Evolutionary conservation across 2,113 vertebrate genomes (phyloP).

Genomic region (Otolemur garnettii): DNA sequence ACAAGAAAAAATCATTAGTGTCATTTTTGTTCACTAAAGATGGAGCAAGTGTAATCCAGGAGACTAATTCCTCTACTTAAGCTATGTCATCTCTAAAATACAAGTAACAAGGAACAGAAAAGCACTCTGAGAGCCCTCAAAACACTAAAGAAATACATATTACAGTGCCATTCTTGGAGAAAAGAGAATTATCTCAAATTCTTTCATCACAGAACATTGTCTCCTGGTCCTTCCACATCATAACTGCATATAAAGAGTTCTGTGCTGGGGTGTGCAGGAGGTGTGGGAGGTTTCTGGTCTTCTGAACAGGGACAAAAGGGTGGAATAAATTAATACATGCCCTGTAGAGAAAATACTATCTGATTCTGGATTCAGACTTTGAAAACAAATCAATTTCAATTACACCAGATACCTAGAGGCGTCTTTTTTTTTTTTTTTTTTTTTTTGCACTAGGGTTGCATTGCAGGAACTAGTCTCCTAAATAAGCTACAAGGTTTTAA

Average conservation of each 20-base stretch:
- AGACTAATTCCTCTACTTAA: constrained; percentile 43
- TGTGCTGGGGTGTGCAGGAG: not conserved
- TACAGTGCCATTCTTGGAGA: not conserved
- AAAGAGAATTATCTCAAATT: constrained; percentile 43
- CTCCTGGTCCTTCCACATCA: not conserved
- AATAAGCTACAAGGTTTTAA: constrained; percentile 44
- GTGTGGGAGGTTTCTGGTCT: not conserved
- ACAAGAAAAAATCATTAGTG: constrained; percentile 65
- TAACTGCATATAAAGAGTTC: not conserved
- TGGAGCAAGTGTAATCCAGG: constrained; percentile 44
- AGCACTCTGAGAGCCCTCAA: constrained; percentile 39
- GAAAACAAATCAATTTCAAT: constrained; percentile 77
- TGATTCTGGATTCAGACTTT: constrained; percentile 60
- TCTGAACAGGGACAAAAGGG: constrained; percentile 33
- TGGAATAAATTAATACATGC: constrained; percentile 20
- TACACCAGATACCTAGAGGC: constrained; percentile 65
- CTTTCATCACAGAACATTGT: not conserved
- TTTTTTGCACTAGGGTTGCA: not conserved
- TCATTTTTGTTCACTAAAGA: constrained; percentile 42
- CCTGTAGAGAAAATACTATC: constrained; percentile 35
- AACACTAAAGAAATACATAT: constrained; percentile 48
- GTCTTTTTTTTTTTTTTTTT: not conserved
- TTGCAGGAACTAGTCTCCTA: constrained; percentile 31
- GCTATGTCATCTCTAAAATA: constrained; percentile 43
- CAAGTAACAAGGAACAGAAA: constrained; percentile 33